These are phyloP conservation scores for Phylloscopus trochilus DNA, from an alignment of 2,113 vertebrate species.

Conservation along the genomic window DNA sequence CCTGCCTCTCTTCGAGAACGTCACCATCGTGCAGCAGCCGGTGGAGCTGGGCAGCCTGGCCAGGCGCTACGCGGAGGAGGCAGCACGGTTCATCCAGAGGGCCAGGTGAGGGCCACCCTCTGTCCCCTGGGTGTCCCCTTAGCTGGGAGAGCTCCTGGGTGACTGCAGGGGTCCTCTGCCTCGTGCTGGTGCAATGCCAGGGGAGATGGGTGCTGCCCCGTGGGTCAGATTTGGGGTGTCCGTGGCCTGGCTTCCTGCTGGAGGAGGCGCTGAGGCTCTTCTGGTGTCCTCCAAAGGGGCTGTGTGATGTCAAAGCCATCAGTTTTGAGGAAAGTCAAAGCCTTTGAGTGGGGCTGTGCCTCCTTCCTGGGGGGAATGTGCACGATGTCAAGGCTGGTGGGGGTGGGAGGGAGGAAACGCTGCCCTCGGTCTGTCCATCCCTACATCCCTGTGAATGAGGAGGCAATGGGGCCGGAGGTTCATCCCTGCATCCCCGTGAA, in stretches of 20 bases:
- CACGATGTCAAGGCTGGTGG: rapidly evolving
- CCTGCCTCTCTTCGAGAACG: slow-evolving; percentile 89
- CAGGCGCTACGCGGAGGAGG: slow-evolving; percentile 74
- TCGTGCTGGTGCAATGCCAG: rapidly evolving
- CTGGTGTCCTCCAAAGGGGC: background rate
- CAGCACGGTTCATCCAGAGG: slow-evolving; percentile 72
- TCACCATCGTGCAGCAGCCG: slow-evolving; percentile 85
- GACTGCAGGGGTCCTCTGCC: background rate
- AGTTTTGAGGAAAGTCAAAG: background rate
- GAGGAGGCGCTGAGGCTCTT: background rate
- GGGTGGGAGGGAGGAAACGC: background rate
- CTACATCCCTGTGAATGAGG: background rate
- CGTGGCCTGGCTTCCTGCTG: rapidly evolving
- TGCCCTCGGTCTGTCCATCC: background rate
- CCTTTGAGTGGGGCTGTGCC: background rate
- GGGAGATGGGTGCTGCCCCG: rapidly evolving
- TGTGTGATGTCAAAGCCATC: background rate
- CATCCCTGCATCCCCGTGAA: background rate
- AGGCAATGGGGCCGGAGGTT: rapidly evolving
- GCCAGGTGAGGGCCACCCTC: slow-evolving; percentile 75
- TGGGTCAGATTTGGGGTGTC: background rate
- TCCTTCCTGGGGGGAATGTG: background rate
- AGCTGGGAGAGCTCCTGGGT: rapidly evolving
- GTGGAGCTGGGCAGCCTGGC: slow-evolving; percentile 82
- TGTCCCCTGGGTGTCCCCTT: background rate